phyloP scores from a whole-genome alignment of 2,797 vertebrate species.

The Neosilurus hyrtlii region DNA sequence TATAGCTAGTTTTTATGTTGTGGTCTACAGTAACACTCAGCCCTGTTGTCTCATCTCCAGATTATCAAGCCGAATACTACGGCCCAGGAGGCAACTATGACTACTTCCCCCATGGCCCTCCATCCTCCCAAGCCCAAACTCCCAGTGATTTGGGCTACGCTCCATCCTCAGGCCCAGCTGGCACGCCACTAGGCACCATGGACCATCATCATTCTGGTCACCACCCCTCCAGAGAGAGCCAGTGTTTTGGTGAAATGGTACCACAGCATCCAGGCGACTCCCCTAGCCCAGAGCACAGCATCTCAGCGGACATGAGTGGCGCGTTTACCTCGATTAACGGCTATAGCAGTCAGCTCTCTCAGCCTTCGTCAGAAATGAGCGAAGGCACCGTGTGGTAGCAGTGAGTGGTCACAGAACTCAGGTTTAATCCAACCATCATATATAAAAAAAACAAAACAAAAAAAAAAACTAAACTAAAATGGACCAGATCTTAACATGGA shows the following conservation, averaged over 20 bases:
- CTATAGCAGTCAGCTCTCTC: slow-evolving; percentile 89
- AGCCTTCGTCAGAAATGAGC: slow-evolving; percentile 90
- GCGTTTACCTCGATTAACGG: slow-evolving; percentile 86
- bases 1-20: neutral
- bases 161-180: slow-evolving; percentile 84
- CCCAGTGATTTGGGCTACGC: slow-evolving; percentile 90
- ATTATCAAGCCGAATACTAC: slow-evolving; percentile 94
- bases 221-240: slow-evolving; percentile 83
- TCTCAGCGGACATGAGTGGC: slow-evolving; percentile 89
- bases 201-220: slow-evolving; percentile 80
- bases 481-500: slow-evolving; percentile 28
- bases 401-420: slow-evolving; percentile 45
- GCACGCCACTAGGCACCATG: slow-evolving; percentile 80
- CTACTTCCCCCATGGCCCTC: slow-evolving; percentile 90
- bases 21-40: neutral
- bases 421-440: slow-evolving; percentile 53
- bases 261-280: slow-evolving; percentile 84
- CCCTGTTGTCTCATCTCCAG: slow-evolving; percentile 62
- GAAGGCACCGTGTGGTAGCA: slow-evolving; percentile 92
- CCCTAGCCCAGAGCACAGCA: slow-evolving; percentile 91
- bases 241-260: slow-evolving; percentile 90
- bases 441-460: neutral
- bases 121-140: slow-evolving; percentile 89
- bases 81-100: slow-evolving; percentile 88
- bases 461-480: neutral